Evolutionary conservation across 1,140 invertebrate species (phyloP), one percentile per base, ranked within the genome.

Genomic region (Meteorus sp.): DNA sequence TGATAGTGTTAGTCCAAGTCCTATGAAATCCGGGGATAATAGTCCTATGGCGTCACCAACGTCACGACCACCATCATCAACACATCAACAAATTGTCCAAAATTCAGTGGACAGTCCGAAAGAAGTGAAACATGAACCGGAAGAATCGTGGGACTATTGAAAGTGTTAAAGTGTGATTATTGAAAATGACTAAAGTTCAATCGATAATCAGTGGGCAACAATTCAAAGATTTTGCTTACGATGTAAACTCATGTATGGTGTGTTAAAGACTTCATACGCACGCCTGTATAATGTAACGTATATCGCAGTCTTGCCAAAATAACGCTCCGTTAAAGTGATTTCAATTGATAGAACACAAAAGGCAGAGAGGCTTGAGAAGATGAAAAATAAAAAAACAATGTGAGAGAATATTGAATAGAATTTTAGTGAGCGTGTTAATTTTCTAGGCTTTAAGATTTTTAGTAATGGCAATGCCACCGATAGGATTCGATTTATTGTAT

Each of bases 131-230:
- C 72, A 77, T 56, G 77, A 79, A 27, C 76, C 78, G 0, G 78
- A 80, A 2, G 78, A 80, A 56, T 60, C 76, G 54, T 80, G 78
- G 78, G 78, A 79, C 54, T 80, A 79, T 44, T 80, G 67, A 56
- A 44, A 1, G 8, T 22, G 9, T 51, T 41, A 17, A n/a, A 20
- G 13, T 9, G 13, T 33, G 20, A 29, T 39, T n/a, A 39, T 39
- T 29, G 4, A 9, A 9, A 29, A 9, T 29, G 27, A 29, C 9
- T 5, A 13, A 13, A 7, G 35, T 4, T 4, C 3, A 13, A 39
- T 7, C 3, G 8, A 39, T 7, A 4, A 13, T 29, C 27, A 29
- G 27, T 4, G 27, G 9, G 17, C 15, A 23, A 9, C 17, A 22
- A 2, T 9, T 15, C 15, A 29, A 9, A 37, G 39, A 37, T 13